Conservation (phyloP, 1,140 invertebrate species). For the Philopotamus ludificatus region DNA sequence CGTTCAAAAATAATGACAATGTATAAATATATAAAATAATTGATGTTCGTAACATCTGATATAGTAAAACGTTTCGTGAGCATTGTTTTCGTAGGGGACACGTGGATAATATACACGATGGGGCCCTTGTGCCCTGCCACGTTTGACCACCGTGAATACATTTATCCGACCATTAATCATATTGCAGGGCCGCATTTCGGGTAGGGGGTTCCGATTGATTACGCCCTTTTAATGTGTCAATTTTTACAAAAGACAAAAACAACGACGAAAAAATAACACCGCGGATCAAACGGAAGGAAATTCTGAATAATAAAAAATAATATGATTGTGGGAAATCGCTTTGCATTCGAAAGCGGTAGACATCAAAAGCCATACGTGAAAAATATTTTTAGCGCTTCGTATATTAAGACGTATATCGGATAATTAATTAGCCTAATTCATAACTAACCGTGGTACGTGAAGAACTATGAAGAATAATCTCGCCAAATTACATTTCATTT, state of each 20-base stretch:
- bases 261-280: too few species aligned
- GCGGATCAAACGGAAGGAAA: too few species aligned
- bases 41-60: too few species aligned
- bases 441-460: neutral
- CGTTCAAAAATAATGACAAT: too few species aligned
- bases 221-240: neutral
- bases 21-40: too few species aligned
- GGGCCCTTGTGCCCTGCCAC: conserved; percentile 8
- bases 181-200: neutral
- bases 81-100: conserved; percentile 19
- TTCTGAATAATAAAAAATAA: too few species aligned
- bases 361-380: too few species aligned
- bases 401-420: neutral
- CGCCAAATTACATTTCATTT: neutral
- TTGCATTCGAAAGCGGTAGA: neutral
- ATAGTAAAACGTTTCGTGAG: conserved; percentile 6
- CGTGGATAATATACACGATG: conserved; percentile 5
- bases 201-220: conserved; percentile 9
- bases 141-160: conserved; percentile 30
- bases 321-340: neutral
- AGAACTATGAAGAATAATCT: neutral
- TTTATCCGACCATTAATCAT: conserved; percentile 26
- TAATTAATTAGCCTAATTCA: neutral
- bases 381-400: too few species aligned
- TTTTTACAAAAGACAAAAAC: too few species aligned